A percentile compares a stretch with the other conserved stretches of the same genome.
phyloP scores from a whole-genome alignment of 2,888 invertebrate genomes.

The Romanomermis culicivorax region DNA sequence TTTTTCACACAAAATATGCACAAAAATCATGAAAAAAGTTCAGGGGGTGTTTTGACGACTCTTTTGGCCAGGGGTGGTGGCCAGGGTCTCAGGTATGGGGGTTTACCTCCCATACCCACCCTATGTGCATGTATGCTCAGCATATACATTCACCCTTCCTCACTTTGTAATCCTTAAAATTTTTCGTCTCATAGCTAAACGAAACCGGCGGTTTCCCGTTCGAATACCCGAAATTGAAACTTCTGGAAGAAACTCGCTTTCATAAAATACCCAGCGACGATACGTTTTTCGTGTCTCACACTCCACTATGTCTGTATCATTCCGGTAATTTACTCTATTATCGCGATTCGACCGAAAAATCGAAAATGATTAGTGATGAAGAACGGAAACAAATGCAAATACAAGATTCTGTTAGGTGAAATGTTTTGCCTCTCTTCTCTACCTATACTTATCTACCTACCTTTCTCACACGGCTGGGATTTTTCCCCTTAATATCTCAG shows the following conservation, averaged over 20 bases:
- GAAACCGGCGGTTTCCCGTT: not conserved
- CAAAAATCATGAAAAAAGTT: too few relatives aligned
- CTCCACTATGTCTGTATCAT: not conserved
- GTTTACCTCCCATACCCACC: too few relatives aligned
- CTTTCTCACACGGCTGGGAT: too few relatives aligned
- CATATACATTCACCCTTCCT: too few relatives aligned
- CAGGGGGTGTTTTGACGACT: too few relatives aligned
- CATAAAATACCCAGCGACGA: not conserved
- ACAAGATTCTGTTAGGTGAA: constrained; percentile 37
- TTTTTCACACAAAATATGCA: too few relatives aligned
- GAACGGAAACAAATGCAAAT: constrained; percentile 42
- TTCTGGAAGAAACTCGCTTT: not conserved
- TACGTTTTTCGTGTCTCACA: not conserved
- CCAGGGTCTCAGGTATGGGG: too few relatives aligned
- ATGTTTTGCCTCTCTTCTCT: not conserved
- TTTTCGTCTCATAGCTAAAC: constrained; percentile 4
- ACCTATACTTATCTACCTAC: not conserved
- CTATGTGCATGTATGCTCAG: too few relatives aligned
- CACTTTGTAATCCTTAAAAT: too few relatives aligned
- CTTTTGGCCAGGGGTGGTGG: too few relatives aligned
- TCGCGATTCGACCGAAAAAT: constrained; percentile 41
- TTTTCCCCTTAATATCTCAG: not conserved
- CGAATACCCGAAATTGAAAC: constrained; percentile 3
- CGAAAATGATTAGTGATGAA: constrained; percentile 40
- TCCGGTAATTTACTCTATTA: constrained; percentile 3